phyloP scores from a whole-genome alignment of 2,113 vertebrate genomes.

The Alethe diademata region DNA sequence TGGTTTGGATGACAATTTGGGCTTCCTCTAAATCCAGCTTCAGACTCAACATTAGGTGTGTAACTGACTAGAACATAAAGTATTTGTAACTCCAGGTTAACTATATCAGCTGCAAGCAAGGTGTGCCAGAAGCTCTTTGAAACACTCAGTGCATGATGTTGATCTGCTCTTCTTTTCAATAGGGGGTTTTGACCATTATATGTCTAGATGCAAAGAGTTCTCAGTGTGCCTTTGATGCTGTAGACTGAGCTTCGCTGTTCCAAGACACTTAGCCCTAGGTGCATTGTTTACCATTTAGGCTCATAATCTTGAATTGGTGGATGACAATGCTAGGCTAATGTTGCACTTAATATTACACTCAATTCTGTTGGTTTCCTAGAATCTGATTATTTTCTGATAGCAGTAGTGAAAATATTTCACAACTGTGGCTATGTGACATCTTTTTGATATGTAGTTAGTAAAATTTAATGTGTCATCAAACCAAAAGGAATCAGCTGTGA shows the following conservation, averaged over 20 bases:
- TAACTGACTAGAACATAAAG: not conserved
- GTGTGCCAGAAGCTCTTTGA: not conserved
- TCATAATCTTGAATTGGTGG: not conserved
- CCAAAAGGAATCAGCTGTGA: not conserved
- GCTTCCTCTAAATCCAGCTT: not conserved
- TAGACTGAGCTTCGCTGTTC: not conserved
- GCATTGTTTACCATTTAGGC: not conserved
- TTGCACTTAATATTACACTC: not conserved
- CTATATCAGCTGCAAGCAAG: not conserved
- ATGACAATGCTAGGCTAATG: not conserved
- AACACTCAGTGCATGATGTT: not conserved
- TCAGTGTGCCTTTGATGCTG: not conserved
- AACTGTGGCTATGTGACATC: fast-evolving
- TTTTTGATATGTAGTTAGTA: not conserved
- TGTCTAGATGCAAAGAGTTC: not conserved
- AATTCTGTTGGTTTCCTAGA: not conserved
- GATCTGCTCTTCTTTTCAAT: not conserved
- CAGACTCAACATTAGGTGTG: not conserved
- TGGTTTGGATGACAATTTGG: not conserved
- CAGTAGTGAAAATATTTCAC: not conserved
- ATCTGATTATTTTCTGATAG: not conserved
- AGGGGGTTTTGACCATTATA: not conserved
- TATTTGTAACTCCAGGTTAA: not conserved
- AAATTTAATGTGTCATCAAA: not conserved
- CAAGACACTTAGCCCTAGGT: not conserved